Conservation (phyloP, 2,888 invertebrate species). For the Chorisops tibialis region DNA sequence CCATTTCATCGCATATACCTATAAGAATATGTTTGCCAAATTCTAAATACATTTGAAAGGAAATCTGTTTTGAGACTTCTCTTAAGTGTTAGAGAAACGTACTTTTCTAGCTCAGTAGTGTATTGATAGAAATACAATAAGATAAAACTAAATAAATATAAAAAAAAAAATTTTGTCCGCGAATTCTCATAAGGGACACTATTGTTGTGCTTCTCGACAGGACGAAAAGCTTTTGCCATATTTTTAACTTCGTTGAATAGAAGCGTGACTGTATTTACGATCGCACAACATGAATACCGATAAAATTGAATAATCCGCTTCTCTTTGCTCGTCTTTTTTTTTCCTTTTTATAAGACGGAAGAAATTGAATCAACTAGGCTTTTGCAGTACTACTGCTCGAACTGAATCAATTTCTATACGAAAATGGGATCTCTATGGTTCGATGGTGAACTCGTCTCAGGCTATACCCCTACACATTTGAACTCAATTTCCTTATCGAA, state of each 20-base stretch:
- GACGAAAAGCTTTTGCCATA: slow-evolving; percentile 10
- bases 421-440: neutral
- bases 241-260: neutral
- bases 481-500: slow-evolving; percentile 10
- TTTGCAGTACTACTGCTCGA: neutral
- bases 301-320: slow-evolving; percentile 20
- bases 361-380: slow-evolving; percentile 5
- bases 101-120: neutral
- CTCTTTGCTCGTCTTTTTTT: no score
- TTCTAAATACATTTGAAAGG: no score
- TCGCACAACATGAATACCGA: slow-evolving; percentile 9
- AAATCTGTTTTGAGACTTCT: no score
- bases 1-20: no score
- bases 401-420: slow-evolving; percentile 5
- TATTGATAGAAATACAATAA: neutral
- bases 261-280: slow-evolving; percentile 1
- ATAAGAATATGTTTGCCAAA: no score
- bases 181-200: slow-evolving; percentile 4
- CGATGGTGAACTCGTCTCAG: neutral
- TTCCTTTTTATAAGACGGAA: slow-evolving; percentile 1
- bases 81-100: no score
- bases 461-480: neutral
- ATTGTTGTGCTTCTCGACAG: slow-evolving; percentile 6
- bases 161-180: slow-evolving; percentile 9
- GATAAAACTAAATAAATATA: slow-evolving; percentile 1